These are phyloP conservation scores for Heliconius himera DNA, from an alignment of 1,140 invertebrate species.

Conservation along the genomic window DNA sequence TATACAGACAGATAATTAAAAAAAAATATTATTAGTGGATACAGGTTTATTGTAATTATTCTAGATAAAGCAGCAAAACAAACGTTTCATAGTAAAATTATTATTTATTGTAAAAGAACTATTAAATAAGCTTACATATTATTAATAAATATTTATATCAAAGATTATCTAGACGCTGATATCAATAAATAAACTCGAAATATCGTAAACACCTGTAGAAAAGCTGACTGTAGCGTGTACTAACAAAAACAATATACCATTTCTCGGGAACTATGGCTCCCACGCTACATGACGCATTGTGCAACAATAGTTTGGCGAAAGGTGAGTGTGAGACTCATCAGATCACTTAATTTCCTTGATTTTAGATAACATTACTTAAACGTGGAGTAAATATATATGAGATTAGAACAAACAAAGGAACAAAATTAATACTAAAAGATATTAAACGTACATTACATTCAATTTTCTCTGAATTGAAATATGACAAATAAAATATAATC, in stretches of 20 bases:
- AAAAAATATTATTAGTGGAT: slow-evolving; percentile 3
- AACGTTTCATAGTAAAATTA: no score
- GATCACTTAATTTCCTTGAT: slow-evolving; percentile 37
- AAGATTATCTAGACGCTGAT: not conserved
- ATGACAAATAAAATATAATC: no score
- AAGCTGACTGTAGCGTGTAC: not conserved
- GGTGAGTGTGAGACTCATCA: slow-evolving; percentile 37
- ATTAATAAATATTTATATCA: not conserved
- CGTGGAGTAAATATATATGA: not conserved
- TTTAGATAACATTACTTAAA: slow-evolving; percentile 16
- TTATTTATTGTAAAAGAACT: no score
- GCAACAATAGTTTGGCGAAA: slow-evolving; percentile 48
- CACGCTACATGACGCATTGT: slow-evolving; percentile 40
- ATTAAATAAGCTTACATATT: no score
- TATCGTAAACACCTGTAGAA: not conserved
- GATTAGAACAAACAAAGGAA: not conserved
- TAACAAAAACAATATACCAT: slow-evolving; percentile 39
- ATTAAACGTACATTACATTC: no score
- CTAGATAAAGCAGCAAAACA: no score
- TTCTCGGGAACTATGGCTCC: slow-evolving; percentile 41
- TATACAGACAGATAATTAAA: no score
- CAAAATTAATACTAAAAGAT: not conserved
- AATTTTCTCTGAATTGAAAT: no score
- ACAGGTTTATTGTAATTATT: not conserved
- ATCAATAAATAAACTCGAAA: not conserved